Evolutionary conservation across 2,888 invertebrate genomes (phyloP).

Genomic region (Scaptomyza caliginosa): DNA sequence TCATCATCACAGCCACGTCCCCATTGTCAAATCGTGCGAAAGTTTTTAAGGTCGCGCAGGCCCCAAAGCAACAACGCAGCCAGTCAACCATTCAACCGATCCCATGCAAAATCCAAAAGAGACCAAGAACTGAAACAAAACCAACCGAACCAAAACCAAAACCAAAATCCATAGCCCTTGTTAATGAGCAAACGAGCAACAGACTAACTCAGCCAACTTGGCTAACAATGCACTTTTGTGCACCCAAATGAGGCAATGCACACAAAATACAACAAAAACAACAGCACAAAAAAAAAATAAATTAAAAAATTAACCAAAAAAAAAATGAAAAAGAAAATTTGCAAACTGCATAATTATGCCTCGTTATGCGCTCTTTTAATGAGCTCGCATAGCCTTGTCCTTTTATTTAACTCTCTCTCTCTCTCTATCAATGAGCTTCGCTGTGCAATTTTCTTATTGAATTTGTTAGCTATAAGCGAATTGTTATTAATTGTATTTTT

Average conservation of each 20-base stretch:
- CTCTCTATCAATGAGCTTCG: constrained; percentile 10
- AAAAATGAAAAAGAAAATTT: too few relatives aligned
- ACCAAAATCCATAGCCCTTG: constrained; percentile 13
- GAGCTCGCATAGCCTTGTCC: constrained; percentile 3
- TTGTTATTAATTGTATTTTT: neutral
- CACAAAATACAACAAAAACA: too few relatives aligned
- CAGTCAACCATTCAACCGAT: neutral
- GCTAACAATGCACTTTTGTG: constrained; percentile 18
- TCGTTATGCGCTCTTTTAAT: constrained; percentile 14
- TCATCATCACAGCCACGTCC: constrained; percentile 30
- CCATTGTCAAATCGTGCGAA: constrained; percentile 69
- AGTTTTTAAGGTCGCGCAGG: constrained; percentile 54
- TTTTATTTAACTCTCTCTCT: neutral
- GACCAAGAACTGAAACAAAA: neutral
- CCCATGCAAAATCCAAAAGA: too few relatives aligned
- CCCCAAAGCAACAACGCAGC: constrained; percentile 40
- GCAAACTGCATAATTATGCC: constrained; percentile 10
- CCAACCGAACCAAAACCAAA: constrained; percentile 10
- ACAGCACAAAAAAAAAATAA: neutral
- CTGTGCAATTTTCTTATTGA: neutral
- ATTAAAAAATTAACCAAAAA: neutral
- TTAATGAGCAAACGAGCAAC: constrained; percentile 28
- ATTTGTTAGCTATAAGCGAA: neutral
- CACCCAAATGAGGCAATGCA: neutral
- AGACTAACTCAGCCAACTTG: constrained; percentile 6